Base-by-base conservation (phyloP, 2,888 invertebrate species). In the Erpobdella octoculata region DNA sequence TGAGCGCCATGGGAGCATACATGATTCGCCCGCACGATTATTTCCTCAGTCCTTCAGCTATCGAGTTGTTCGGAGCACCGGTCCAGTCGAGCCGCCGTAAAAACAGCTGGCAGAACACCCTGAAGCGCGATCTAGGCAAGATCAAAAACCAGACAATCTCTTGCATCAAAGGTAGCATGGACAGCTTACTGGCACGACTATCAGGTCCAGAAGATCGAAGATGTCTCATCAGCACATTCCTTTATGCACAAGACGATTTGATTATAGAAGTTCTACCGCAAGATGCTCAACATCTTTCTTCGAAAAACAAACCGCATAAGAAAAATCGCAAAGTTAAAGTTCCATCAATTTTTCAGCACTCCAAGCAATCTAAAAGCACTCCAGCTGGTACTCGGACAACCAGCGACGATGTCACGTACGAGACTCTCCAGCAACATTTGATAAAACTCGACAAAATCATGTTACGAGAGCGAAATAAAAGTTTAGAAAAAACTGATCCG, bases 1-100 rank as follows among this genome's bases (percentile, higher is more conserved):
- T 69, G 69, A 69, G 58, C 12, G 58, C 48, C 15, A 69, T 69
- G 58, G 69, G 69, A 35, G 69, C 69, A 2, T 69, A 58, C 69
- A 69, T 58, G 69, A 33, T 58, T 18, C 25, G 33, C 25, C 67
- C 65, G 12, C 25, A 67, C 9, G 67, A 67, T 15, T 41, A 67
- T 18, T 21, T 28, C n/a, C 46, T 67, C 6, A 41, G 31, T 8
- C 46, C 31, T 5, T 28, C 41, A 8, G 9, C 28, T 18, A 33
- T 28, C 31, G 21, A 53, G 1, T 28, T 53, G 18, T 53, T 53
- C 53, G 53, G 53, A 1, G 21, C 67, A 9, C 25, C 53, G 5
- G n/a, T 36, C 53, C 36, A 31, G 4, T n/a, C 31, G 28, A 18
- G 15, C 53, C 33, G n/a, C n/a, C 48, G 28, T 28, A 58, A 69